These are phyloP conservation scores for Tragopan temminckii DNA, from an alignment of 2,797 vertebrate genomes.

Conservation along the genomic window DNA sequence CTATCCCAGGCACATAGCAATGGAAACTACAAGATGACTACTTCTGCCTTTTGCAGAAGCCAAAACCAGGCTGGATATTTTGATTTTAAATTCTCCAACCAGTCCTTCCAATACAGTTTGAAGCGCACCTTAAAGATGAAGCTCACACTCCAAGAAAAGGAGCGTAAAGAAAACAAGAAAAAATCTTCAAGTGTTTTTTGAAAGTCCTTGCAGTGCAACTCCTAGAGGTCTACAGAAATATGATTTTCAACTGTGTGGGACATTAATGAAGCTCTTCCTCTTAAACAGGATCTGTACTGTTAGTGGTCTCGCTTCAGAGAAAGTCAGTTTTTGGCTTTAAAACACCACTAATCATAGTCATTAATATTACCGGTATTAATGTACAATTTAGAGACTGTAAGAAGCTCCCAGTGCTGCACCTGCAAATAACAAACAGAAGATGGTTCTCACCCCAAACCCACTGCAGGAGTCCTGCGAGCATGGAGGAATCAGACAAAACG, in stretches of 20 bases:
- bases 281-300: background rate
- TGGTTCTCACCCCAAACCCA: background rate
- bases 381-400: background rate
- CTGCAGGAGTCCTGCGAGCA: background rate
- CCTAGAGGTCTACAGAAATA: background rate
- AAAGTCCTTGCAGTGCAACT: background rate
- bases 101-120: background rate
- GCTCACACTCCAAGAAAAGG: background rate
- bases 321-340: background rate
- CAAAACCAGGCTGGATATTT: background rate
- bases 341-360: background rate
- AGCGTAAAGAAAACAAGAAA: background rate
- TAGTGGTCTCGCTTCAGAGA: background rate
- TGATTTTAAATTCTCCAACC: background rate
- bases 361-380: background rate
- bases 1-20: background rate
- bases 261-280: background rate
- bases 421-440: background rate
- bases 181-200: rapidly evolving
- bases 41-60: background rate
- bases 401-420: background rate
- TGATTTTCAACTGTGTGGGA: background rate
- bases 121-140: background rate
- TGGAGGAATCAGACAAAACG: background rate
- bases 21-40: background rate